phyloP scores from a whole-genome alignment of 2,797 vertebrate genomes.

The Mycteria americana region DNA sequence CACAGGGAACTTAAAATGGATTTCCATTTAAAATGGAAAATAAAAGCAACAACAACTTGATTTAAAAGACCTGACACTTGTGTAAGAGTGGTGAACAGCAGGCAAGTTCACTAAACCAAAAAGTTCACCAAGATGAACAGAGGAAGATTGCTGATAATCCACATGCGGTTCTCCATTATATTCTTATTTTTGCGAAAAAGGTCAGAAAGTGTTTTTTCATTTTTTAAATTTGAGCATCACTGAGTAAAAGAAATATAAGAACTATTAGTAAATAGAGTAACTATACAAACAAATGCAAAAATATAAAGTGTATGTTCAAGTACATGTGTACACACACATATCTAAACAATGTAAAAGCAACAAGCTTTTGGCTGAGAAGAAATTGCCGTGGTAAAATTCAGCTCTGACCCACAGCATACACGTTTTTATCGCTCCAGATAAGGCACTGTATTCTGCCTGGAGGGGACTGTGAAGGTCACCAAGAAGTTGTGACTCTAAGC shows the following conservation, averaged over 20 bases:
- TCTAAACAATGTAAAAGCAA: not conserved
- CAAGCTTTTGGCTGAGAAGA: not conserved
- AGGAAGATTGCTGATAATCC: not conserved
- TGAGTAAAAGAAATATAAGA: not conserved
- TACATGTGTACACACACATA: accelerated
- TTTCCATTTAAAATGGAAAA: too few species aligned
- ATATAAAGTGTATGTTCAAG: not conserved
- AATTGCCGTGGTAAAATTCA: not conserved
- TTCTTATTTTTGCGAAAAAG: accelerated
- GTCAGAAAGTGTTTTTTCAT: not conserved
- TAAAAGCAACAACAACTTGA: not conserved
- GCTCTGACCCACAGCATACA: not conserved
- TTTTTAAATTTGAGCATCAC: not conserved
- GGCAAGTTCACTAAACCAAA: not conserved
- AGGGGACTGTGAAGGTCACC: not conserved
- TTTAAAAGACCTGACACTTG: not conserved
- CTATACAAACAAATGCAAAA: not conserved
- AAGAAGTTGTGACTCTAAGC: accelerated
- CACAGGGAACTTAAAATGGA: not conserved
- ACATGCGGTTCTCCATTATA: not conserved
- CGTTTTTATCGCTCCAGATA: not conserved
- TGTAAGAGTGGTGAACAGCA: not conserved
- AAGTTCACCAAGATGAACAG: not conserved
- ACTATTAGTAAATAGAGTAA: not conserved
- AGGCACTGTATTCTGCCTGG: not conserved